Evolutionary conservation across 2,113 vertebrate species (phyloP).

Genomic region (Chauna torquata): DNA sequence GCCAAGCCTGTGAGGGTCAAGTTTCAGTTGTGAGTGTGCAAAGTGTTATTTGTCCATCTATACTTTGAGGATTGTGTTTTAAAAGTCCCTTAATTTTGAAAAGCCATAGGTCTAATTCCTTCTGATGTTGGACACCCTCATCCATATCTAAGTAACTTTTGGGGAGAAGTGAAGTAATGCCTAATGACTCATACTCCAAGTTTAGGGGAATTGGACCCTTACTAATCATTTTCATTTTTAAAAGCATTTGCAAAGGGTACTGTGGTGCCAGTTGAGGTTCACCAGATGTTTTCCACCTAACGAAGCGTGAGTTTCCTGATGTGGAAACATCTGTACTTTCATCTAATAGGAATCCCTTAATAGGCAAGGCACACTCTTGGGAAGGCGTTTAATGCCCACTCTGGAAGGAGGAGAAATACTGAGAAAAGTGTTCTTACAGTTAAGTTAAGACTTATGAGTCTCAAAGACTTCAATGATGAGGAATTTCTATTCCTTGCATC

Average conservation of each 20-base stretch:
- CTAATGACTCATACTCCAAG: background rate
- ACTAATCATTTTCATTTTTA: background rate
- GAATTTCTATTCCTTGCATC: background rate
- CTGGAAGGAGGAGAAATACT: background rate
- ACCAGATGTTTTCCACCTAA: background rate
- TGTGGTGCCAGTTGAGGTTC: background rate
- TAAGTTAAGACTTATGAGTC: background rate
- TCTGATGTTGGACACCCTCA: background rate
- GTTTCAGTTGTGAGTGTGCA: background rate
- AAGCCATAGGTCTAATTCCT: background rate
- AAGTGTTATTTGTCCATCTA: background rate
- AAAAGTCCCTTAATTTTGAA: background rate
- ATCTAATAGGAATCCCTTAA: background rate
- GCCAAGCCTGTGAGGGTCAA: background rate
- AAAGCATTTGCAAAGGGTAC: background rate
- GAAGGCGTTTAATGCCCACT: background rate
- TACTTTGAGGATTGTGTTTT: background rate
- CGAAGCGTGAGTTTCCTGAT: background rate
- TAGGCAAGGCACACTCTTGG: background rate
- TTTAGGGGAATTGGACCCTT: background rate
- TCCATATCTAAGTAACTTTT: background rate
- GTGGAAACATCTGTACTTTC: background rate
- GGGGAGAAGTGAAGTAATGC: background rate
- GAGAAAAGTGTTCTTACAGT: background rate
- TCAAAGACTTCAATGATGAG: background rate